Evolutionary conservation across 2,113 vertebrate species (phyloP).

Genomic region (Cryptomyrus ogoouensis): DNA sequence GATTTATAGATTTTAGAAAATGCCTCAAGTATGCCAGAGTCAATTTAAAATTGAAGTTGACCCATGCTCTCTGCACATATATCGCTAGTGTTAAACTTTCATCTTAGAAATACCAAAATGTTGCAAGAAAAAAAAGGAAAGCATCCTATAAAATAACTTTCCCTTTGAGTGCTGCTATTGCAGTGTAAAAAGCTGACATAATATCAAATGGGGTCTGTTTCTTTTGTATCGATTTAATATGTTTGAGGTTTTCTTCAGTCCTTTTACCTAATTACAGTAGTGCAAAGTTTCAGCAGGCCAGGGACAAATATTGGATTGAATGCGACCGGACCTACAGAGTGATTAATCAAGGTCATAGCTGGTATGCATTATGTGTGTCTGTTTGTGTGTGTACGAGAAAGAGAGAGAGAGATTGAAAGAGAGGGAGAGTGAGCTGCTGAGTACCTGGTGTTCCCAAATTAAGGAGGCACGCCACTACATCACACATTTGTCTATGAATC

Average conservation of each 20-base stretch:
- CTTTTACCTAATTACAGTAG: slow-evolving; percentile 14
- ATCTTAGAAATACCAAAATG: neutral
- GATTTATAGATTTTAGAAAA: slow-evolving; percentile 17
- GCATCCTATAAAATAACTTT: slow-evolving; percentile 6
- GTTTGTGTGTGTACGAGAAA: slow-evolving; percentile 18
- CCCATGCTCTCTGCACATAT: slow-evolving; percentile 34
- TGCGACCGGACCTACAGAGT: neutral
- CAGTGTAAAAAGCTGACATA: slow-evolving; percentile 8
- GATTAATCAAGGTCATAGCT: slow-evolving; percentile 2
- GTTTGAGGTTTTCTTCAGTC: slow-evolving; percentile 11
- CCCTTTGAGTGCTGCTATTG: slow-evolving; percentile 3
- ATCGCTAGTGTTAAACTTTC: slow-evolving; percentile 29
- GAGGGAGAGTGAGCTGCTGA: neutral
- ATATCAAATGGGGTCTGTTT: slow-evolving; percentile 15
- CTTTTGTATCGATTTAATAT: slow-evolving; percentile 15
- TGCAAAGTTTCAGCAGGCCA: slow-evolving; percentile 16
- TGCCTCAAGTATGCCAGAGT: slow-evolving; percentile 29
- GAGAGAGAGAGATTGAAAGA: slow-evolving; percentile 9
- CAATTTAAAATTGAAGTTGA: slow-evolving; percentile 38
- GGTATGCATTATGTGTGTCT: neutral
- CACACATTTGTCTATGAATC: neutral
- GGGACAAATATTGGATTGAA: slow-evolving; percentile 3
- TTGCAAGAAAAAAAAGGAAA: neutral
- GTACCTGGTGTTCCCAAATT: neutral
- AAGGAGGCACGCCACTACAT: neutral